Base-by-base conservation (phyloP, 2,888 invertebrate species). In the Macropis europaea region DNA sequence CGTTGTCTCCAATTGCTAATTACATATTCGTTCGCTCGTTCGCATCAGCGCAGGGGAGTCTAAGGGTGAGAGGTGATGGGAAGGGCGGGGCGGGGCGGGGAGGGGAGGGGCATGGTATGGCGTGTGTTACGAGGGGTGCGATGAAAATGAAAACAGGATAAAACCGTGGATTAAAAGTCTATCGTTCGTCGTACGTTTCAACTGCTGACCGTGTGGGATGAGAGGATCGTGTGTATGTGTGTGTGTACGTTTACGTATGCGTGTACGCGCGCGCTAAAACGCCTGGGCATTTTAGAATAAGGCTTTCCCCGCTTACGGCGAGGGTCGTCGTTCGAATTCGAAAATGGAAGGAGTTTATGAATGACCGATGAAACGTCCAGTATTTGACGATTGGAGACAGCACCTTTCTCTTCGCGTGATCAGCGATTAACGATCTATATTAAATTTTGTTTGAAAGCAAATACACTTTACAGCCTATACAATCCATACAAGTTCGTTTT, bases 361-460 rank as follows among this genome's bases (percentile, higher is more conserved):
- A 66, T 74, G n/a, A n/a, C n/a, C n/a, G n/a, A n/a, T n/a, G n/a
- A 71, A 77, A 69, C 62, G 68, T 76, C 68, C 76, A 62, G 60
- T 77, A 73, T 54, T 76, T 70, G 54, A 80, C 76, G 70, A 79
- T 75, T 73, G 76, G 74, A 82, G 82, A 81, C 79, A 76, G 64
- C 70, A 77, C 69, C 56, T 40, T 30, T 64, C 50, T 43, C 22
- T 47, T 62, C 66, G 40, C 71, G 63, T 76, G 66, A 78, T 72
- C 75, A 78, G 75, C 74, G 72, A 77, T 82, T 78, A 85, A 83
- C 76, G 93, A 86, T 89, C 93, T 93, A 77, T 92, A 92, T 84
- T 93, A 92, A 79, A 93, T 91, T 90, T 92, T 70, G 93, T 71
- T 84, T 61, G 66, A 83, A 86, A 86, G 85, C 86, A 83, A 85